A percentile compares a stretch with the other conserved stretches of the same genome.
These are phyloP conservation scores for Poecilia wingei DNA, from an alignment of 2,797 vertebrate species.

Conservation along the genomic window DNA sequence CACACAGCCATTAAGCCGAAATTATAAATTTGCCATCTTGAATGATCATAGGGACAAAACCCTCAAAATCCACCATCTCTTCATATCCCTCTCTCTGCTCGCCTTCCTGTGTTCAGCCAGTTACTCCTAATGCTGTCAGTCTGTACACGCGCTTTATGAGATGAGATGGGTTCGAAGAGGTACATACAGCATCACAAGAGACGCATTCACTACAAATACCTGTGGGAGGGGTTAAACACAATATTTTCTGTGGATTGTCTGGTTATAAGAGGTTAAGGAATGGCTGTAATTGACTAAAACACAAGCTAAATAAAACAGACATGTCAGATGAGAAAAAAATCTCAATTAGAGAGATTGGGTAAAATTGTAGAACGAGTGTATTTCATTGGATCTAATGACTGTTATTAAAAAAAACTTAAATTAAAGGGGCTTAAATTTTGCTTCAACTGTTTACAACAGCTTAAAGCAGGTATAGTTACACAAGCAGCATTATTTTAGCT, in stretches of 20 bases:
- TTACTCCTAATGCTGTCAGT: slow-evolving; percentile 18
- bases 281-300: slow-evolving; percentile 18
- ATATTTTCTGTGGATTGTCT: slow-evolving; percentile 5
- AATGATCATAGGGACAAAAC: slow-evolving; percentile 57
- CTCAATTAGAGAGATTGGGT: background rate
- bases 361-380: background rate
- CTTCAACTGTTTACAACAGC: background rate
- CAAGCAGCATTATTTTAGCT: background rate
- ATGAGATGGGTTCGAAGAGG: slow-evolving; percentile 23
- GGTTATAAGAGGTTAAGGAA: slow-evolving; percentile 8
- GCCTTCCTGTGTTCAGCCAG: slow-evolving; percentile 3
- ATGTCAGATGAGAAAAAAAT: slow-evolving; percentile 5
- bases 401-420: background rate
- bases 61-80: slow-evolving; percentile 41
- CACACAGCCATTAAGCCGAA: slow-evolving; percentile 49
- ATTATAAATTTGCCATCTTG: slow-evolving; percentile 55
- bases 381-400: slow-evolving; percentile 2
- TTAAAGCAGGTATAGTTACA: background rate
- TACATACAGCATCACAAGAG: slow-evolving; percentile 38
- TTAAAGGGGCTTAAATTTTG: background rate
- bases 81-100: slow-evolving; percentile 18
- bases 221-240: background rate
- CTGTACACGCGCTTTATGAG: slow-evolving; percentile 18
- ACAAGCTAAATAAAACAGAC: slow-evolving; percentile 13
- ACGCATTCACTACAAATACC: slow-evolving; percentile 21